Percentiles rank a stretch among this genome's conserved stretches.
phyloP scores from a whole-genome alignment of 2,113 vertebrate species.

The Naja naja region DNA sequence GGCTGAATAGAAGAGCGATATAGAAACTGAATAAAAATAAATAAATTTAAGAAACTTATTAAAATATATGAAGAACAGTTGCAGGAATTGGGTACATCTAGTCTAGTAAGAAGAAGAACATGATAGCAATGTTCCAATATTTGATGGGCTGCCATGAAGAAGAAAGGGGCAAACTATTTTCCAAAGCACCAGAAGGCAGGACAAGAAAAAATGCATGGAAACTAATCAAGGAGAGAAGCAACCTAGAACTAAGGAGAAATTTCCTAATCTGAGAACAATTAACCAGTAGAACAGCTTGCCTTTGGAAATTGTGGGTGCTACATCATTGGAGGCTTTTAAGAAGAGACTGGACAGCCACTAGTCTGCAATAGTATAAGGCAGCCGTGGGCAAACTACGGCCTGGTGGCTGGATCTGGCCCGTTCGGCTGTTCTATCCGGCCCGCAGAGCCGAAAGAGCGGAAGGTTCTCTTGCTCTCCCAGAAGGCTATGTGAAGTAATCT shows the following conservation, averaged over 20 bases:
- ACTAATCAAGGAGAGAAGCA: neutral
- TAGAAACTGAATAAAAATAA: neutral
- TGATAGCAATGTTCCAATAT: neutral
- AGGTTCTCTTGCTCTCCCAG: no score
- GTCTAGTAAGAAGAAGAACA: neutral
- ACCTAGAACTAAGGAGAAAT: neutral
- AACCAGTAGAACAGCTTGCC: neutral
- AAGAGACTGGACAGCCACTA: neutral
- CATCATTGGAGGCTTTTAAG: neutral
- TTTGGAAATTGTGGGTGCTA: neutral
- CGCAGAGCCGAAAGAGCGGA: no score
- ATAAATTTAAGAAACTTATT: neutral
- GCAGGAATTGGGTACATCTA: neutral
- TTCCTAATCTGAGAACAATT: neutral
- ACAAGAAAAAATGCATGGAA: neutral
- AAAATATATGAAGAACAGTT: neutral
- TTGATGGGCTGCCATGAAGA: neutral
- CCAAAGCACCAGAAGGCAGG: neutral
- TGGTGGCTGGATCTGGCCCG: no score
- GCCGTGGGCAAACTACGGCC: no score
- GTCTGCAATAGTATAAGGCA: neutral
- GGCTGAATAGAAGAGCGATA: neutral
- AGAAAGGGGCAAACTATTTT: neutral
- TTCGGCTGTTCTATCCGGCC: no score
- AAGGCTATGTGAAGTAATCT: no score